Evolutionary conservation across 2,113 vertebrate genomes (phyloP), one percentile per base, ranked within the genome.

Genomic region (Tragelaphus scriptus): DNA sequence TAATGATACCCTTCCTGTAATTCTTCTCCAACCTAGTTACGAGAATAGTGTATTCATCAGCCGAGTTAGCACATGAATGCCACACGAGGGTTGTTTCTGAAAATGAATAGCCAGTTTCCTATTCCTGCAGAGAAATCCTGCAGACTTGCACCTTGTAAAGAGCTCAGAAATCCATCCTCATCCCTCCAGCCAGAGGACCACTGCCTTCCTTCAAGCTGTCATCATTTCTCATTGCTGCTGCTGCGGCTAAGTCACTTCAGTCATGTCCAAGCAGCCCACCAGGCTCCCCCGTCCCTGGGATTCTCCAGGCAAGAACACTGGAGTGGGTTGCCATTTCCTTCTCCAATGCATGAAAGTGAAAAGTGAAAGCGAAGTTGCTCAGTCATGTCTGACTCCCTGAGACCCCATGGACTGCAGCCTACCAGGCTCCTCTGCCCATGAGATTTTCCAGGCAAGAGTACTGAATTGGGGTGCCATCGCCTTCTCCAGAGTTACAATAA

Each of bases 1-100:
- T 98, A 98, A 98, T 98, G 98, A 97, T 65, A 95, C 75, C 95
- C 87, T 97, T 98, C 96, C 23, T 58, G 89, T 93, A 97, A 98
- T 97, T 97, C 96, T 97, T 98, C 98, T 94, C 97, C 94, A 93
- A 95, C 93, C 80, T 75, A 91, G 91, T 95, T 97, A 94, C 63
- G 88, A 96, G 95, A 96, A 93, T 16, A 96, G 91, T 81, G 79
- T 59, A 93, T 97, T 97, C 87, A 96, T 98, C 97, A 93, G 94
- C 71, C 1, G 0, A 77, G 88, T 96, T 87, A 96, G 61, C 95
- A 94, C 97, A 85, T 51, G 95, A 94, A 95, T 97, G 96, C 96
- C 55, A 92, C 92, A 94, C 53, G 19, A 11, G n/a, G 53, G 82
- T 91, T 91, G 91, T 93, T 98, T 91, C 97, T 90, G 86, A 87